A percentile compares a stretch with the other conserved stretches of the same genome.
Evolutionary conservation across 2,888 invertebrate genomes (phyloP).

Genomic region (Nebria brevicollis): DNA sequence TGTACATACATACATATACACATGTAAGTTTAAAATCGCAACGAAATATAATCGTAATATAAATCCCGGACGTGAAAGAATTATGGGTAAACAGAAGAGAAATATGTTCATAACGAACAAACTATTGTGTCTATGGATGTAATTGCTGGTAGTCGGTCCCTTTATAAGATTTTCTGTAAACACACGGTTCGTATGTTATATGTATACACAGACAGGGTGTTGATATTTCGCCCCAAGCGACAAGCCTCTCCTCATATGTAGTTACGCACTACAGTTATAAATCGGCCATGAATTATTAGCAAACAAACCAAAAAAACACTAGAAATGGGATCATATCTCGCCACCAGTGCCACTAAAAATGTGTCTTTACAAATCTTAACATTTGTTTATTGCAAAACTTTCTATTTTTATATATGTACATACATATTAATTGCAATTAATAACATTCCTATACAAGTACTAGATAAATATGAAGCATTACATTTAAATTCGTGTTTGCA

Average conservation of each 20-base stretch:
- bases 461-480: too few relatives aligned
- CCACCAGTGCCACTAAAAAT: not conserved
- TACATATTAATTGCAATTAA: too few relatives aligned
- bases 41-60: constrained; percentile 37
- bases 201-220: not conserved
- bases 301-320: constrained; percentile 25
- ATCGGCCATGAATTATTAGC: constrained; percentile 36
- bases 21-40: constrained; percentile 21
- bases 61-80: constrained; percentile 35
- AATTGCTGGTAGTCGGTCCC: constrained; percentile 28
- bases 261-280: constrained; percentile 28
- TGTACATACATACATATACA: too few relatives aligned
- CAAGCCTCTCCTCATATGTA: not conserved
- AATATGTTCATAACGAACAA: constrained; percentile 42
- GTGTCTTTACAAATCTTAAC: too few relatives aligned
- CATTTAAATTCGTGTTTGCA: too few relatives aligned
- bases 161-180: constrained; percentile 38
- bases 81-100: constrained; percentile 33
- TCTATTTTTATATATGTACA: too few relatives aligned
- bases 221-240: not conserved
- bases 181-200: not conserved
- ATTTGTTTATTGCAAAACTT: too few relatives aligned
- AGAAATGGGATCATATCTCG: not conserved
- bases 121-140: constrained; percentile 25
- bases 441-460: too few relatives aligned